Base-by-base conservation (phyloP, 2,888 invertebrate genomes). In the Hypomecis atomaria region DNA sequence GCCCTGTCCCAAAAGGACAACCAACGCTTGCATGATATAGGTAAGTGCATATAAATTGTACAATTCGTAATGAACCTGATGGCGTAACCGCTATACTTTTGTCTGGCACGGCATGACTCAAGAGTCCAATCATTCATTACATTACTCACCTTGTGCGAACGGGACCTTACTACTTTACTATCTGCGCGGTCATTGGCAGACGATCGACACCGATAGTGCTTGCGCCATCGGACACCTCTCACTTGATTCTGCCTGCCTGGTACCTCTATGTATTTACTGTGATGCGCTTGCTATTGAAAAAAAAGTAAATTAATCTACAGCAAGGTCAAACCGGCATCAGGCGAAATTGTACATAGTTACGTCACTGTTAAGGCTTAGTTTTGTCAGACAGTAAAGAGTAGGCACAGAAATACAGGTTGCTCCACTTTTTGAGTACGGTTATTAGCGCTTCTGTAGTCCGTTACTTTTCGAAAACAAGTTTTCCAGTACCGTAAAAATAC, bases 1-100 rank as follows among this genome's bases (percentile, higher is more conserved):
- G 94, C 94, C 47, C 90, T 94, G 62, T 90, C 94, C 34, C 94
- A 94, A 72, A 92, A 94, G 78, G 94, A 94, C 80, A 93, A 89
- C 75, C 88, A 93, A 69, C 88, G 94, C 67, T 82, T 94, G 76
- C 93, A 94, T 70, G 94, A 94, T 78, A 86, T 94, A 66, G 94
- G 94, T 94, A 82, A 91, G 93, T 73, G 63, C 40, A 50, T 60
- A 50, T 47, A 49, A 11, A 40, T 36, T 55, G 55, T 56, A 33
- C 6, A 43, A 34, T 33, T 34, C 38, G 53, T 58, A 56, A 56
- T 62, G 55, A 66, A 52, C 33, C 42, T 55, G 62, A 55, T 61
- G 65, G 54, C 61, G 61, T 61, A 66, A 69, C 44, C 54, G 53
- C 44, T 54, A 44, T 23, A 37, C 47, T 57, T 52, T 48, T 50